Evolutionary conservation across 1,140 invertebrate genomes (phyloP).

Genomic region (Theocolax elegans): DNA sequence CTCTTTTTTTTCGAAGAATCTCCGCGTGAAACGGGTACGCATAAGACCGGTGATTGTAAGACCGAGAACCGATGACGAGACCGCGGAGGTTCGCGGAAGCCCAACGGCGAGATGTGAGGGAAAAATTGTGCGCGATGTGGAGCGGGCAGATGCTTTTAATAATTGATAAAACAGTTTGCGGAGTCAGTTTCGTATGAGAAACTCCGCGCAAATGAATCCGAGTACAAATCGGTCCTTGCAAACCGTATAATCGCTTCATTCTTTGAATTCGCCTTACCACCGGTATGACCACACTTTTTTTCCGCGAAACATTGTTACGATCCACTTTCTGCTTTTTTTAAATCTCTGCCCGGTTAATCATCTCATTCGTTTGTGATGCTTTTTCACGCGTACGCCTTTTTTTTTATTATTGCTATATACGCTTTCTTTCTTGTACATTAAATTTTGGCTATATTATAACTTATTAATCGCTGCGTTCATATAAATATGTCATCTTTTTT

Average conservation of each 20-base stretch:
- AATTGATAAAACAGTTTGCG: slow-evolving; percentile 61
- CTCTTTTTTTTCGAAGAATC: slow-evolving; percentile 22
- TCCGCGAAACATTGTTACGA: slow-evolving; percentile 22
- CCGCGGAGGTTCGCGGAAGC: slow-evolving; percentile 55
- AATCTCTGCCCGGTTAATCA: neutral
- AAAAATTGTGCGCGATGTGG: slow-evolving; percentile 20
- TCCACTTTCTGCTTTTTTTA: neutral
- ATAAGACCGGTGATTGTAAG: slow-evolving; percentile 45
- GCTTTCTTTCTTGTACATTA: too few species aligned
- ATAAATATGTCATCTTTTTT: too few species aligned
- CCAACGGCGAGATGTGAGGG: slow-evolving; percentile 59
- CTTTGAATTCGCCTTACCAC: slow-evolving; percentile 32
- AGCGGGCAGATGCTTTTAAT: slow-evolving; percentile 64
- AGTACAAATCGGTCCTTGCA: slow-evolving; percentile 56
- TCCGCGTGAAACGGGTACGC: slow-evolving; percentile 41
- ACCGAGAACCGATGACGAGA: slow-evolving; percentile 40
- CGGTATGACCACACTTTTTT: slow-evolving; percentile 2
- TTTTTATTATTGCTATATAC: too few species aligned
- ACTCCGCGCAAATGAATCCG: slow-evolving; percentile 40
- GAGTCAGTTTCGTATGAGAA: slow-evolving; percentile 53
- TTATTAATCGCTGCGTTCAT: too few species aligned
- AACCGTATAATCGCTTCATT: slow-evolving; percentile 58
- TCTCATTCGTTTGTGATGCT: neutral
- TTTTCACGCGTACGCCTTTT: too few species aligned
- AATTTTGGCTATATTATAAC: too few species aligned